Base-by-base conservation (phyloP, 2,888 invertebrate genomes). In the Clivina fossor region DNA sequence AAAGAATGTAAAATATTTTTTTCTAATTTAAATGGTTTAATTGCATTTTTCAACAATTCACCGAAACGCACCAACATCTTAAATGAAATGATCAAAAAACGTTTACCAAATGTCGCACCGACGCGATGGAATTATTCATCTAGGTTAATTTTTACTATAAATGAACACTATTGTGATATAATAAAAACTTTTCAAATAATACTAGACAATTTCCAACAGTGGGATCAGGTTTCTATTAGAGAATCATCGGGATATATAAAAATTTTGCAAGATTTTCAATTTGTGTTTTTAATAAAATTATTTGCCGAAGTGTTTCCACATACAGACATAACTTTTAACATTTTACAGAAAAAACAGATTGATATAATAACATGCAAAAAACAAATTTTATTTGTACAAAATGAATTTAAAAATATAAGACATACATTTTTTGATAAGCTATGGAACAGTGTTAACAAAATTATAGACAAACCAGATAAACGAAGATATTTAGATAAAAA, bases 71-170 rank as follows among this genome's bases (percentile, higher is more conserved):
- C 50, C 7, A 32, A 24, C 26, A 22, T 47, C 18, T 57, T 59
- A 26, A 37, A 37, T 22, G 54, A 3, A 3, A 20, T 40, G 9
- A 22, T 40, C 7, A 43, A 26, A 43, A 43, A 43, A 43, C 24
- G 43, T n/a, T 43, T 43, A 5, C 43, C 26, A 8, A 43, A 15
- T 7, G n/a, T 46, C 19, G 46, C 49, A 22, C 56, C 41, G 20
- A 61, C 58, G 32, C 48, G 58, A 47, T 61, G 61, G 59, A 54
- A 53, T 22, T 55, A n/a, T n/a, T n/a, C n/a, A 4, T 33, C 24
- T 4, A 38, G 19, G 22, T 7, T 38, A 19, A 11, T 38, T 7
- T n/a, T n/a, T 19, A 38, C 38, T 38, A 13, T 38, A 3, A 9
- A 16, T n/a, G 38, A 38, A 19, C 18, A 38, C 11, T 19, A 19